A percentile compares a stretch with the other conserved stretches of the same genome.
These are phyloP conservation scores for Oithona nana DNA, from an alignment of 2,888 invertebrate genomes.

Conservation along the genomic window DNA sequence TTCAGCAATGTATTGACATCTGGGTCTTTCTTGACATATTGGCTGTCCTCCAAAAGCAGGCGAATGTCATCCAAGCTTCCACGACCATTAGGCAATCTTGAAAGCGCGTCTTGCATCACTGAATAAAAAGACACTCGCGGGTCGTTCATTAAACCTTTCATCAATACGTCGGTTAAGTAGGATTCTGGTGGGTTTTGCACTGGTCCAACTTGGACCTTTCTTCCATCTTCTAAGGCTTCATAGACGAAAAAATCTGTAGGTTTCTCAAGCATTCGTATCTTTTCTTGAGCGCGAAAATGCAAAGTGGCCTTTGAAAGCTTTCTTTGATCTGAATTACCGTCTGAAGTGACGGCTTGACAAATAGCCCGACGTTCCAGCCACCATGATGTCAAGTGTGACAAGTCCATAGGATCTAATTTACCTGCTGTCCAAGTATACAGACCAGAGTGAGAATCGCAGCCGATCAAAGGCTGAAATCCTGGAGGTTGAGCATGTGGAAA, in stretches of 20 bases:
- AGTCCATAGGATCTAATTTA: slow-evolving; percentile 60
- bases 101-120: not conserved
- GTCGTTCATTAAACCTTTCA: not conserved
- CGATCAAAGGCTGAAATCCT: slow-evolving; percentile 71
- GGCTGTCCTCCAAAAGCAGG: not conserved
- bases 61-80: not conserved
- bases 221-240: not conserved
- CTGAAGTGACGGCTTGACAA: slow-evolving; percentile 9
- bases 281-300: not conserved
- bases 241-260: not conserved
- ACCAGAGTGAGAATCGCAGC: slow-evolving; percentile 45
- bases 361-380: slow-evolving; percentile 39
- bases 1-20: not conserved
- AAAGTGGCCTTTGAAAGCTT: not conserved
- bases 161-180: not conserved
- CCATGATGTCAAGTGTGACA: slow-evolving; percentile 51
- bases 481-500: slow-evolving; percentile 46
- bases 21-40: not conserved
- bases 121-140: not conserved
- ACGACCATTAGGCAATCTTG: not conserved
- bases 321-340: not conserved
- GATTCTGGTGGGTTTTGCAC: not conserved
- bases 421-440: slow-evolving; percentile 81
- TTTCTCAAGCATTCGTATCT: not conserved
- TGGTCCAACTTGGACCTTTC: not conserved